Evolutionary conservation across 2,888 invertebrate species (phyloP), one percentile per base, ranked within the genome.

Genomic region (Tipula unca): DNA sequence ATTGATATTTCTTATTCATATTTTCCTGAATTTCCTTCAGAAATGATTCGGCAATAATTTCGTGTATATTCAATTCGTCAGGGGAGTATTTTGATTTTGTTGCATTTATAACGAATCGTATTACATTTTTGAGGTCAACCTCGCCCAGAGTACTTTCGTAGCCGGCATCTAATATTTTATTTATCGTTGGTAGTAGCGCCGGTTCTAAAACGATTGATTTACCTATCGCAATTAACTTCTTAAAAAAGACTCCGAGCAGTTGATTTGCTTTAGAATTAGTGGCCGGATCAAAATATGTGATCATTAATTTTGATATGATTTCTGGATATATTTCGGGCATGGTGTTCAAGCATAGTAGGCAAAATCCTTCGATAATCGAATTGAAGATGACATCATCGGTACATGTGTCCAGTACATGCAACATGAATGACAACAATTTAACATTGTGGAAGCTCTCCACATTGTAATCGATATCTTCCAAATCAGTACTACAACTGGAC

Each of bases 281-380:
- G 29, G 93, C 92, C 0, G 97, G 97, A 90, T 96, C 96, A 89
- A 95, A 96, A 94, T 97, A 96, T 85, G 96, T 93, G 85, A 97
- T 91, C 17, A 97, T 91, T 4, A 98, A 86, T 85, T 90, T 90
- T 84, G 90, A 90, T 8, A 91, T 87, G 1, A 91, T 89, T 85
- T 90, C 91, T 5, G 88, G 87, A n/a, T 89, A 89, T 2, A 32
- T 32, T 32, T 32, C 32, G 32, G 32, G 32, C 32, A 6, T 32
- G 6, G 32, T n/a, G n/a, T n/a, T 90, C 17, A 91, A 86, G 25
- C 90, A 88, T 8, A 91, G 85, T 0, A 90, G 89, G 85, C 90
- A 90, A 10, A 91, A 89, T 0, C 91, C 91, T 29, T 89, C 88
- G 2, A 90, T 88, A 84, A 90, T 88, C 29, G 90, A 89, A 84